These are phyloP conservation scores for Phenganax subtilis DNA, from an alignment of 92 coral and sea anemone genomes.

Conservation along the genomic window DNA sequence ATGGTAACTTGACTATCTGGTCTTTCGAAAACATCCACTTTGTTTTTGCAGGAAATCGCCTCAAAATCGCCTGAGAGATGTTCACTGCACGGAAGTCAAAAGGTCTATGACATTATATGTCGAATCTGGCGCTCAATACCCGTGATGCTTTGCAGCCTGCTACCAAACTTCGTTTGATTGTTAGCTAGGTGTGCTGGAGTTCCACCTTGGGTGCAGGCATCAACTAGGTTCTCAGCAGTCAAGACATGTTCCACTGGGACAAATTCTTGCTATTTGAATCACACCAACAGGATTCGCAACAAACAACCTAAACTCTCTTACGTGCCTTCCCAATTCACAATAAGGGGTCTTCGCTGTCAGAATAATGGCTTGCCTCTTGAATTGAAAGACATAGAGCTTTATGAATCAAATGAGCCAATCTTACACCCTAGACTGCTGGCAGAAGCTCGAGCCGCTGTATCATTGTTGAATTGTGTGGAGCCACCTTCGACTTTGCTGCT, in stretches of 20 bases:
- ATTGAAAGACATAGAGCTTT: conserved; percentile 37
- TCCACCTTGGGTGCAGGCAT: conserved; percentile 44
- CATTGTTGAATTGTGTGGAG: conserved; percentile 32
- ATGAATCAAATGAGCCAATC: conserved; percentile 45
- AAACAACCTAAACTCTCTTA: conserved; percentile 55
- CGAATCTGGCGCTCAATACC: too few relatives aligned
- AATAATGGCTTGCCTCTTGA: conserved; percentile 42
- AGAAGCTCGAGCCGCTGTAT: conserved; percentile 56
- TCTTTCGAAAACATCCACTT: too few relatives aligned
- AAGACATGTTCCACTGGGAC: conserved; percentile 36
- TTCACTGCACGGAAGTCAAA: too few relatives aligned
- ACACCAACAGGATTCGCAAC: conserved; percentile 56
- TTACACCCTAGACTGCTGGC: conserved; percentile 51
- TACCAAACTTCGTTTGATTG: too few relatives aligned
- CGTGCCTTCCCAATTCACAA: conserved; percentile 50
- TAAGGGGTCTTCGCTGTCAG: conserved; percentile 38
- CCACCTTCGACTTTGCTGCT: conserved; percentile 31
- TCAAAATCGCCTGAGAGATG: too few relatives aligned
- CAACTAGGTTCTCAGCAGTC: conserved; percentile 40
- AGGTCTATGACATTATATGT: too few relatives aligned
- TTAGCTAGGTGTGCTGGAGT: conserved; percentile 5
- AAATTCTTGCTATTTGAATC: conserved; percentile 42
- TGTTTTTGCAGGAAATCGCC: too few relatives aligned
- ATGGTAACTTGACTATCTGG: too few relatives aligned
- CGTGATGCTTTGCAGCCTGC: too few relatives aligned